These are phyloP conservation scores for Brachionichthys hirsutus DNA, from an alignment of 2,113 vertebrate genomes.

Conservation along the genomic window DNA sequence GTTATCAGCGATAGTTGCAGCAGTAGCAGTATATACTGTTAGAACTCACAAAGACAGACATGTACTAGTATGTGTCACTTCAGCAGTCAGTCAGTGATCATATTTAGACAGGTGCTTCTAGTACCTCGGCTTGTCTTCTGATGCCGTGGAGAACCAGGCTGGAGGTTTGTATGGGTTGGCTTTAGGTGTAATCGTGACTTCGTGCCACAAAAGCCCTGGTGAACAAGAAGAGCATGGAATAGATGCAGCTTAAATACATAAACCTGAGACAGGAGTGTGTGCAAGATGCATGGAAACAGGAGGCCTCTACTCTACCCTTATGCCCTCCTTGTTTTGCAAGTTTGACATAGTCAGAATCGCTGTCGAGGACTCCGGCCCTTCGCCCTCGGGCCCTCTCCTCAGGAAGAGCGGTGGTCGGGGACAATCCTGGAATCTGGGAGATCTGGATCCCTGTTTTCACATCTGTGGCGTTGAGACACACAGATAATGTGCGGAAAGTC, in stretches of 20 bases:
- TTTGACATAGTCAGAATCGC: constrained; percentile 74
- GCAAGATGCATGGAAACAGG: not conserved
- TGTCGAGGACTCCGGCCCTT: constrained; percentile 54
- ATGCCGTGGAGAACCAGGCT: constrained; percentile 34
- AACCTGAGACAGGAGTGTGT: not conserved
- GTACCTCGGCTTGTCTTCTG: constrained; percentile 42
- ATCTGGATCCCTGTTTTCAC: constrained; percentile 37
- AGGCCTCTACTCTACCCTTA: constrained; percentile 60
- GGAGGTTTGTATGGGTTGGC: constrained; percentile 49
- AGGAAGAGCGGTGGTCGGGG: constrained; percentile 22
- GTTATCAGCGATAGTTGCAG: no score
- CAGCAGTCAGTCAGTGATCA: not conserved
- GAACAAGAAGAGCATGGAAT: not conserved
- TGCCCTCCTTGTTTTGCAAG: constrained; percentile 78
- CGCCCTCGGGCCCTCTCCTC: constrained; percentile 59
- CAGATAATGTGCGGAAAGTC: no score
- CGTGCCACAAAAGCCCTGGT: constrained; percentile 70
- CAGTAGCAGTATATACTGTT: no score
- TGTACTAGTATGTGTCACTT: no score
- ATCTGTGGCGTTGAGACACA: constrained; percentile 1
- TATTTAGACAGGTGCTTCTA: not conserved
- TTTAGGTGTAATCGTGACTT: constrained; percentile 24
- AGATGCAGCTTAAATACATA: not conserved
- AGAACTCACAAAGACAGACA: no score
- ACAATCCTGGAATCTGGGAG: constrained; percentile 77